These are phyloP conservation scores for Cottoperca gobio DNA, from an alignment of 2,797 vertebrate species.

Conservation along the genomic window DNA sequence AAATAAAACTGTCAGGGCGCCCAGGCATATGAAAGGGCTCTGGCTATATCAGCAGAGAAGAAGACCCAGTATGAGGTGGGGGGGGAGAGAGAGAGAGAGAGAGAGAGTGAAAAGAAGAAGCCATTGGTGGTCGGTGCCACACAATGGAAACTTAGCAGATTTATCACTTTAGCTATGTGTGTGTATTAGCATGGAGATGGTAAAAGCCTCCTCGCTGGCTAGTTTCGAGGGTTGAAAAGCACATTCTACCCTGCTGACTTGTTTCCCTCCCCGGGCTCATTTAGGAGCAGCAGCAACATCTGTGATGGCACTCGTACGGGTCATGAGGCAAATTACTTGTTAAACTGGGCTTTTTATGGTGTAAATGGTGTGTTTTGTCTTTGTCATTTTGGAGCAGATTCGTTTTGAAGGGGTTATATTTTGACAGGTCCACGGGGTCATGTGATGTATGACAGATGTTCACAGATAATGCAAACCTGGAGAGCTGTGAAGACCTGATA, in stretches of 20 bases:
- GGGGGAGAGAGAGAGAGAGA: too few relatives aligned
- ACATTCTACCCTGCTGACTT: slow-evolving; percentile 15
- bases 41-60: slow-evolving; percentile 67
- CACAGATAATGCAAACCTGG: slow-evolving; percentile 46
- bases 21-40: slow-evolving; percentile 80
- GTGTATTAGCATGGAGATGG: slow-evolving; percentile 60
- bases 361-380: slow-evolving; percentile 50
- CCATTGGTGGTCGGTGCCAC: slow-evolving; percentile 71
- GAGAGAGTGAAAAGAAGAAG: slow-evolving; percentile 60
- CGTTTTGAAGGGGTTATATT: slow-evolving; percentile 41
- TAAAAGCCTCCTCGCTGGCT: slow-evolving; percentile 19
- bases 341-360: slow-evolving; percentile 29
- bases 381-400: slow-evolving; percentile 33
- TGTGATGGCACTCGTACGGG: slow-evolving; percentile 21
- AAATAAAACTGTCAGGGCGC: slow-evolving; percentile 84
- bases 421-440: slow-evolving; percentile 33
- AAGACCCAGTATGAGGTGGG: slow-evolving; percentile 58
- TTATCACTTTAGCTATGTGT: slow-evolving; percentile 69
- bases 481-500: slow-evolving; percentile 34
- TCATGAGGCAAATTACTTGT: slow-evolving; percentile 41
- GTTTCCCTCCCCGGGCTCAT: slow-evolving; percentile 12
- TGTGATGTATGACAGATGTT: slow-evolving; percentile 43
- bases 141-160: slow-evolving; percentile 73
- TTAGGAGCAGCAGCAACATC: slow-evolving; percentile 39
- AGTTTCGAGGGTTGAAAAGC: slow-evolving; percentile 41